Percentiles rank a stretch among this genome's conserved stretches.
Evolutionary conservation across 1,140 invertebrate species (phyloP).

Genomic region (Hyposmocoma kahamanoa): DNA sequence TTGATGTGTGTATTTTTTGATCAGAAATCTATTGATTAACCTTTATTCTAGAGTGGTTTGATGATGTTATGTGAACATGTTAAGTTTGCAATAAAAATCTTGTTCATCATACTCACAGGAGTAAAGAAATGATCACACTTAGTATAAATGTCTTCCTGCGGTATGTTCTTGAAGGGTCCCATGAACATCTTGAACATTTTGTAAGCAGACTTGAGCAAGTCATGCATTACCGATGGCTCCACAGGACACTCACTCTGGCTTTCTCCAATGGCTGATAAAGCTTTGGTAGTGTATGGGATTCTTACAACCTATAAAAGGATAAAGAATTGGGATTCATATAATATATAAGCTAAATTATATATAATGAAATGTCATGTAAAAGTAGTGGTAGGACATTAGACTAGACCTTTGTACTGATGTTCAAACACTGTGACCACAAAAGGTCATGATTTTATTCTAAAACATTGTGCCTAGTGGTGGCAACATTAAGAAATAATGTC

Average conservation of each 20-base stretch:
- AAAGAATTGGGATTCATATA: not conserved
- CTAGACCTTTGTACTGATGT: no score
- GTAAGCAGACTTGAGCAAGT: conserved; percentile 49
- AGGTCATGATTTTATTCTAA: no score
- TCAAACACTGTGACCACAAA: no score
- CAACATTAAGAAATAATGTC: no score
- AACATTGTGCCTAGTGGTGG: no score
- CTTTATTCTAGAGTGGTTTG: no score
- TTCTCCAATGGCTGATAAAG: conserved; percentile 39
- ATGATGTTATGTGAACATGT: no score
- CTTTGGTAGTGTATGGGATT: conserved; percentile 60
- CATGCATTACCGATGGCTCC: conserved; percentile 51
- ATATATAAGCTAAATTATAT: no score
- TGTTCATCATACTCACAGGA: conserved; percentile 52
- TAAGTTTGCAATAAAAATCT: not conserved
- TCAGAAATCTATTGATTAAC: no score
- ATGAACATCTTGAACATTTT: conserved; percentile 65
- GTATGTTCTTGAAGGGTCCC: conserved; percentile 46
- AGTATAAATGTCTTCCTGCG: conserved; percentile 45
- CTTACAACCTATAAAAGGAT: conserved; percentile 47
- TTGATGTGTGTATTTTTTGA: no score
- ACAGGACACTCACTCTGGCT: conserved; percentile 41
- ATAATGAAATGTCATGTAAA: no score
- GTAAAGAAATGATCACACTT: conserved; percentile 61
- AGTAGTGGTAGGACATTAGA: no score